Evolutionary conservation across 2,797 vertebrate genomes (phyloP).

Genomic region (Cryptoblepharus egeriae): DNA sequence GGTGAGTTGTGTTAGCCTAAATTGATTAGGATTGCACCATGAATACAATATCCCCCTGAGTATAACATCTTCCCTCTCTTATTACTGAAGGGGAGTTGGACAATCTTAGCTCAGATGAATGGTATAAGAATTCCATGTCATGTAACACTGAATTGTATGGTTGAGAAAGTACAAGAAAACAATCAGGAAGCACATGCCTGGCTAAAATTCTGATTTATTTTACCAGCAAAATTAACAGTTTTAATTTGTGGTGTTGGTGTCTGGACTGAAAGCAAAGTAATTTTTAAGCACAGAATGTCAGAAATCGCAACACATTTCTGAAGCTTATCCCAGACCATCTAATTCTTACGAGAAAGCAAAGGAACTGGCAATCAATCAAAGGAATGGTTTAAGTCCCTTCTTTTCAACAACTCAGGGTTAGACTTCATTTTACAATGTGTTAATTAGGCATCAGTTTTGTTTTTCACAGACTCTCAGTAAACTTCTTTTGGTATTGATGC

Average conservation of each 20-base stretch:
- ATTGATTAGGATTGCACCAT: too few relatives aligned
- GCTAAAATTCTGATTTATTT: background rate
- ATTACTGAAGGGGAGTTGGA: background rate
- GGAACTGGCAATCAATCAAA: conserved; percentile 53
- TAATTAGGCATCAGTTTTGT: conserved; percentile 42
- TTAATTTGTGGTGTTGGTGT: background rate
- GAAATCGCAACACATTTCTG: conserved; percentile 11
- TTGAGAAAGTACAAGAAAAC: background rate
- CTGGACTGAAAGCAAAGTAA: conserved; percentile 9
- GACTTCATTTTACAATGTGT: conserved; percentile 53
- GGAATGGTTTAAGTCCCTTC: conserved; percentile 48
- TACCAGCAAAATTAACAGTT: background rate
- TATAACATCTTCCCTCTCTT: too few relatives aligned
- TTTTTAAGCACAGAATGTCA: background rate
- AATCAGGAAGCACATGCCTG: too few relatives aligned
- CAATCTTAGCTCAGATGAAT: background rate
- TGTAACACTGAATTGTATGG: background rate
- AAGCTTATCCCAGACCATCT: conserved; percentile 28
- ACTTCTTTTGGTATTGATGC: conserved; percentile 10
- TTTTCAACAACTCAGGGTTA: conserved; percentile 39
- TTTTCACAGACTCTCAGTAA: conserved; percentile 29
- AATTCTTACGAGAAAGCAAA: conserved; percentile 43
- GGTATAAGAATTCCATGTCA: background rate
- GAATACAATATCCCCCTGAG: too few relatives aligned
- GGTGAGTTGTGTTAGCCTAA: too few relatives aligned